Evolutionary conservation across 1,140 invertebrate species (phyloP).

Genomic region (Nylanderia fulva): DNA sequence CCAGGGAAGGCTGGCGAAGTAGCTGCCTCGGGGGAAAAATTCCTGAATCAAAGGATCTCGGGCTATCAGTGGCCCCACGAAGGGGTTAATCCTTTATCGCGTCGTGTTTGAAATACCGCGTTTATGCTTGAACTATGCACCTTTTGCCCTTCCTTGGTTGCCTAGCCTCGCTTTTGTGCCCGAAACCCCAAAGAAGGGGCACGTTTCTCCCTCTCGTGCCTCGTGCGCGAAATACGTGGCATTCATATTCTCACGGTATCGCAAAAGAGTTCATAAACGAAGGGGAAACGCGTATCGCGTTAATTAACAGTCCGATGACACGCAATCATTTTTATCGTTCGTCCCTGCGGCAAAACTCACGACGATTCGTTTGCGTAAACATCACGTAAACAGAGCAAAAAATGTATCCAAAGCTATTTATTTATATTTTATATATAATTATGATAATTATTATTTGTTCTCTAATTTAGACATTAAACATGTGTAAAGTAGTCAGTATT

Average conservation of each 20-base stretch:
- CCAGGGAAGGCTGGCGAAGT: slow-evolving; percentile 13
- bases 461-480: neutral
- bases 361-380: slow-evolving; percentile 8
- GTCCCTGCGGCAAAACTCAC: neutral
- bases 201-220: slow-evolving; percentile 24
- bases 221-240: neutral
- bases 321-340: slow-evolving; percentile 37
- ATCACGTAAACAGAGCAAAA: neutral
- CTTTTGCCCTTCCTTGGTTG: neutral
- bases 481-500: neutral
- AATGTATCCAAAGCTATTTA: neutral
- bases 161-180: neutral
- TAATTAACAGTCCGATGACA: slow-evolving; percentile 55
- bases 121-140: slow-evolving; percentile 52
- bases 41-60: slow-evolving; percentile 56
- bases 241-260: slow-evolving; percentile 51
- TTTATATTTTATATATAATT: no score
- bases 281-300: neutral
- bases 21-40: slow-evolving; percentile 31
- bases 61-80: slow-evolving; percentile 28
- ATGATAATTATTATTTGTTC: neutral
- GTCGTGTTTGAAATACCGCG: slow-evolving; percentile 52
- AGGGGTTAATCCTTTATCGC: slow-evolving; percentile 46
- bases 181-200: slow-evolving; percentile 14
- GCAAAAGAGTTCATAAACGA: slow-evolving; percentile 59